A percentile compares a stretch with the other conserved stretches of the same genome.
Evolutionary conservation across 2,797 vertebrate species (phyloP).

Genomic region (Pogoniulus pusillus): DNA sequence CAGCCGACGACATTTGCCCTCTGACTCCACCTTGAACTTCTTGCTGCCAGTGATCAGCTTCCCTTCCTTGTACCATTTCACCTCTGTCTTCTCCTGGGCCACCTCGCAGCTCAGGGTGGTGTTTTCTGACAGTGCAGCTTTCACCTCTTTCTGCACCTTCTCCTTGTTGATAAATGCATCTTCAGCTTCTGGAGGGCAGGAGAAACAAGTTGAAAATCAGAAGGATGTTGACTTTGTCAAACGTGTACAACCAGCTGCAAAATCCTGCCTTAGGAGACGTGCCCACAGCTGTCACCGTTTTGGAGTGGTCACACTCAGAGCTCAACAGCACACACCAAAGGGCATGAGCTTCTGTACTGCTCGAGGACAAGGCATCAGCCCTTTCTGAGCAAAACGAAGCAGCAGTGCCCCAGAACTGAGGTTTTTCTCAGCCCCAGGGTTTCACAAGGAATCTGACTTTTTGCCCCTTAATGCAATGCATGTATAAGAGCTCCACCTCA

Average conservation of each 20-base stretch:
- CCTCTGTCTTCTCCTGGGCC: background rate
- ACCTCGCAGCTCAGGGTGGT: background rate
- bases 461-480: background rate
- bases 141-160: constrained; percentile 74
- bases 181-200: background rate
- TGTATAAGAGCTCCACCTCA: background rate
- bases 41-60: constrained; percentile 41
- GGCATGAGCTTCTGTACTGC: background rate
- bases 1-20: constrained; percentile 67
- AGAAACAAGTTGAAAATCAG: background rate
- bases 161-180: constrained; percentile 37
- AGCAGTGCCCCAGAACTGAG: background rate
- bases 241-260: background rate
- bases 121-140: background rate
- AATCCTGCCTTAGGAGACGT: background rate
- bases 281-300: background rate
- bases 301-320: background rate
- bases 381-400: background rate
- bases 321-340: background rate
- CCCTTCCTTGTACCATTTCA: constrained; percentile 16
- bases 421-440: background rate
- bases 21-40: constrained; percentile 62
- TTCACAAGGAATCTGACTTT: background rate
- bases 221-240: accelerated
- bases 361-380: background rate